A percentile compares a stretch with the other conserved stretches of the same genome.
These are phyloP conservation scores for Tetrao urogallus DNA, from an alignment of 2,113 vertebrate genomes.

Conservation along the genomic window DNA sequence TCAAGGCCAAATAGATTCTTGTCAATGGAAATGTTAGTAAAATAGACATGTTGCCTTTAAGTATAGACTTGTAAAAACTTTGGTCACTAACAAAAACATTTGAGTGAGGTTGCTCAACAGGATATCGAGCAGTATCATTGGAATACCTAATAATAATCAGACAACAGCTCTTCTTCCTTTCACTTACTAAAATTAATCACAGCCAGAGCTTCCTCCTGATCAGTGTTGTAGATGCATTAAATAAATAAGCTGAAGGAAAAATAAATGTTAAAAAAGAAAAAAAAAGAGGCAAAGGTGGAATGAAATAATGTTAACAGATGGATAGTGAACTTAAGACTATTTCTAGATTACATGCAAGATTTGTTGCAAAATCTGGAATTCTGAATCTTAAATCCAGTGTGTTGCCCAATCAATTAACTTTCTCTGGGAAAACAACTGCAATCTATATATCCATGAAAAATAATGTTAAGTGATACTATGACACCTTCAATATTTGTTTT, in stretches of 20 bases:
- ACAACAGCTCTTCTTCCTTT: not conserved
- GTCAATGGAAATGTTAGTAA: not conserved
- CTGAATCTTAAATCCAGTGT: not conserved
- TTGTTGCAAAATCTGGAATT: constrained; percentile 14
- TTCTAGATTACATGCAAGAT: not conserved
- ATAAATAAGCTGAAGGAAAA: not conserved
- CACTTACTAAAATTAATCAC: not conserved
- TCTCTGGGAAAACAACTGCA: not conserved
- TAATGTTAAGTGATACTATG: not conserved
- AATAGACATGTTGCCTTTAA: not conserved
- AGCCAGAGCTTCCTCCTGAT: not conserved
- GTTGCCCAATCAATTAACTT: not conserved
- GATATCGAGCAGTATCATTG: not conserved
- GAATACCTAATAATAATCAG: not conserved
- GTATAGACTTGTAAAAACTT: not conserved
- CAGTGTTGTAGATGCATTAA: not conserved
- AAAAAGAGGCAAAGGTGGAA: not conserved
- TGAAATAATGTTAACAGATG: not conserved
- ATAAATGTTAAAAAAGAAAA: not conserved
- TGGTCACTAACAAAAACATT: not conserved
- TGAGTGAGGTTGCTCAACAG: not conserved
- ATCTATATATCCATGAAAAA: not conserved
- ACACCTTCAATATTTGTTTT: not conserved
- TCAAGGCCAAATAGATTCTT: not conserved
- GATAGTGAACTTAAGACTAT: not conserved